phyloP scores from a whole-genome alignment of 2,113 vertebrate genomes.

The Syngnathus typhle region DNA sequence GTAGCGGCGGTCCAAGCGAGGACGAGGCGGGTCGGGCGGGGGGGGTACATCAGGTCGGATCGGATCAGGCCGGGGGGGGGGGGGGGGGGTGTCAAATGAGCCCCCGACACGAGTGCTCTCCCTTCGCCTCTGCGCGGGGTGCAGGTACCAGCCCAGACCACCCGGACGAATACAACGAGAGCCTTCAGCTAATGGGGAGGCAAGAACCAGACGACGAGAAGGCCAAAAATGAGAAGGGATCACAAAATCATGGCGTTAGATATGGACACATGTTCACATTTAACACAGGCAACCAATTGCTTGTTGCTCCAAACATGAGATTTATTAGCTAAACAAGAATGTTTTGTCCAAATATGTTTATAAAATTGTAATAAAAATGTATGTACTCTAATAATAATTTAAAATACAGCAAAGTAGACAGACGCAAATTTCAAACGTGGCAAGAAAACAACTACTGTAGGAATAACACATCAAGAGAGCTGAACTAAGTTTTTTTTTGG shows the following conservation, averaged over 20 bases:
- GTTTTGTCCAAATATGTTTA: not conserved
- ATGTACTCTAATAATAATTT: no score
- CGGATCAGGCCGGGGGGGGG: slow-evolving; percentile 31
- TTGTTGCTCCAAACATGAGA: not conserved
- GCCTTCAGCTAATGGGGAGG: slow-evolving; percentile 48
- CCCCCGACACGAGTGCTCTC: not conserved
- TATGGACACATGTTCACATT: slow-evolving; percentile 30
- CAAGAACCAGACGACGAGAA: not conserved
- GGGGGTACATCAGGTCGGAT: slow-evolving; percentile 61
- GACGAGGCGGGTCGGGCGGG: slow-evolving; percentile 42
- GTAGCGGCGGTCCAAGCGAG: slow-evolving; percentile 48
- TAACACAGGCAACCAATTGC: not conserved
- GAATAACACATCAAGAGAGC: not conserved
- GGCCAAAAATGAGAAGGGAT: slow-evolving; percentile 1
- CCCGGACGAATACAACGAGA: slow-evolving; percentile 54
- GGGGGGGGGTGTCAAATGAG: not conserved
- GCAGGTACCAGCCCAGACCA: slow-evolving; percentile 70
- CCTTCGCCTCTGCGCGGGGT: slow-evolving; percentile 18
- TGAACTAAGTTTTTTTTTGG: not conserved
- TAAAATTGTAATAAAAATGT: no score
- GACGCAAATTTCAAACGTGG: not conserved
- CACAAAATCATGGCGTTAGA: slow-evolving; percentile 33
- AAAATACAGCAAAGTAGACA: not conserved
- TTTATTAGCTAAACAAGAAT: not conserved
- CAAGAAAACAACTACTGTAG: not conserved